Percentiles rank a stretch among this genome's conserved stretches.
phyloP scores from a whole-genome alignment of 37 sponge, comb jelly and placozoan genomes.

The Diacarnus erythraeanus region DNA sequence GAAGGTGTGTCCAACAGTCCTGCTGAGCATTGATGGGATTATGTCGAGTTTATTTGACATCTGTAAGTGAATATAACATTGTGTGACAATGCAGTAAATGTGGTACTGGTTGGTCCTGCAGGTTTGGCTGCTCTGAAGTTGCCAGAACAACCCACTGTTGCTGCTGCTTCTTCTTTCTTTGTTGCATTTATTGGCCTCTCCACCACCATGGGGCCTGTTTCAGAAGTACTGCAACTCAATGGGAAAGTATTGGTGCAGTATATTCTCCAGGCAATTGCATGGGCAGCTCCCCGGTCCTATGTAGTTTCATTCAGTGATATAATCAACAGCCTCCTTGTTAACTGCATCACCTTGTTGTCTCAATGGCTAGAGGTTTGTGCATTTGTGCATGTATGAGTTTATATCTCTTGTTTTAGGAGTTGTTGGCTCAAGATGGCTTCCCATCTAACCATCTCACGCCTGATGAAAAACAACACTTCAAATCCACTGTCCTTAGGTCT shows the following conservation, averaged over 20 bases:
- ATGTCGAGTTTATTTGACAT: conserved; percentile 18
- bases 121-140: conserved; percentile 43
- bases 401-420: conserved; percentile 20
- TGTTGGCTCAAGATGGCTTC: conserved; percentile 53
- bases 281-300: conserved; percentile 40
- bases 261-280: conserved; percentile 34
- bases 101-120: neutral
- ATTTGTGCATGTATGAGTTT: neutral
- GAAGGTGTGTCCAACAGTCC: conserved; percentile 18
- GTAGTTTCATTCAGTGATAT: conserved; percentile 26
- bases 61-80: neutral
- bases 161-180: conserved; percentile 25
- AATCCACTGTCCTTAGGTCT: conserved; percentile 32
- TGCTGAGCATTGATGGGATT: conserved; percentile 10
- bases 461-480: conserved; percentile 50
- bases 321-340: conserved; percentile 6
- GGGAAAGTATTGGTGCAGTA: conserved; percentile 31
- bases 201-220: neutral
- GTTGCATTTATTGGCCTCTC: conserved; percentile 16
- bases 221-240: neutral
- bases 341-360: conserved; percentile 32
- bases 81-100: no score
- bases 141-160: conserved; percentile 48
- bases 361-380: conserved; percentile 61
- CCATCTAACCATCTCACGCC: conserved; percentile 37